Evolutionary conservation across 2,888 invertebrate species (phyloP).

Genomic region (Atrina japonica): DNA sequence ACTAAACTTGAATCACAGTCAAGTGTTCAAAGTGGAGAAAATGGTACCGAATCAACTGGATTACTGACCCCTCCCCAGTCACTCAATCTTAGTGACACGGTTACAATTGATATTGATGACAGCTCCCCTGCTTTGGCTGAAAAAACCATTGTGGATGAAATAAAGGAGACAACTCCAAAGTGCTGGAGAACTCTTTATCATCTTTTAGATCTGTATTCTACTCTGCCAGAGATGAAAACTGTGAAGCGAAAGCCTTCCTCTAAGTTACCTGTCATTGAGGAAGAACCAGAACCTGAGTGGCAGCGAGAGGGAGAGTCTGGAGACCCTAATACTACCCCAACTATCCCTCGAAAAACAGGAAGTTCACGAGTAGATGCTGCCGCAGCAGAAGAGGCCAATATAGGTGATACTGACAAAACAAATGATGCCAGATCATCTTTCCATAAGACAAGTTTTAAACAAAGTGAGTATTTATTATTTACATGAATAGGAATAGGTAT

Average conservation of each 20-base stretch:
- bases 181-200: conserved; percentile 98
- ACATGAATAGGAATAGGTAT: too few species aligned
- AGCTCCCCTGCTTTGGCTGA: conserved; percentile 77
- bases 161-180: conserved; percentile 84
- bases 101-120: conserved; percentile 75
- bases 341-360: conserved; percentile 27
- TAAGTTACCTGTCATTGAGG: conserved; percentile 77
- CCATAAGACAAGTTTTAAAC: conserved; percentile 75
- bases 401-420: conserved; percentile 43
- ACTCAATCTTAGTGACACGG: conserved; percentile 78
- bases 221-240: conserved; percentile 94
- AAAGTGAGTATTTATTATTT: conserved; percentile 69
- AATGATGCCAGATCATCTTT: conserved; percentile 69
- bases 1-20: too few species aligned
- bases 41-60: conserved; percentile 40
- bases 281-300: conserved; percentile 77
- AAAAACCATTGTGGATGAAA: conserved; percentile 79
- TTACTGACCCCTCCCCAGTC: conserved; percentile 73
- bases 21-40: background rate
- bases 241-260: conserved; percentile 45
- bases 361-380: conserved; percentile 22
- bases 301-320: conserved; percentile 54
- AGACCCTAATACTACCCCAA: conserved; percentile 42
- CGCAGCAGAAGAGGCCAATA: conserved; percentile 37
- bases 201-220: conserved; percentile 94